Conservation (phyloP, 92 coral and sea anemone species). For the Epizoanthus stellaris region DNA sequence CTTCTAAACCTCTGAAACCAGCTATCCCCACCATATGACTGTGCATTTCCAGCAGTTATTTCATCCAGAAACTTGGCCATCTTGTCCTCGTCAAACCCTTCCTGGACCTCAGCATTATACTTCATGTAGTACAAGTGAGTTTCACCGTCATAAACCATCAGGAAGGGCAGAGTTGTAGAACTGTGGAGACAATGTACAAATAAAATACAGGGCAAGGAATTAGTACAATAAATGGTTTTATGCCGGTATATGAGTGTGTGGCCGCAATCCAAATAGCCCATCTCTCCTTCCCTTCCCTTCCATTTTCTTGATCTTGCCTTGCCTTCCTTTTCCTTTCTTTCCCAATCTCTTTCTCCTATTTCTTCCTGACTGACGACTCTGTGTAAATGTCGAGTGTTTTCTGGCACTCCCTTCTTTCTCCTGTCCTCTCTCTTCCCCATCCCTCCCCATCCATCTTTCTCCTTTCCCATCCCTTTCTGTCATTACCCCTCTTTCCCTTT, state of each 20-base stretch:
- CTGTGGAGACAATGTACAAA: conserved; percentile 45
- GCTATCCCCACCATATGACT: conserved; percentile 94
- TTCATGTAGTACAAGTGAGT: conserved; percentile 75
- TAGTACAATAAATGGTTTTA: background rate
- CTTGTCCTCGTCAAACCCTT: conserved; percentile 69
- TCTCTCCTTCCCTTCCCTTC: too few species aligned
- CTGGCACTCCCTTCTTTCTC: too few species aligned
- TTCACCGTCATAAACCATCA: conserved; percentile 82
- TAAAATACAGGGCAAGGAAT: background rate
- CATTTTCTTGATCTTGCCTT: too few species aligned
- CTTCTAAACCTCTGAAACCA: conserved; percentile 80
- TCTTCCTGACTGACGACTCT: too few species aligned
- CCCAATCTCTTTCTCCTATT: too few species aligned
- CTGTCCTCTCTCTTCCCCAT: too few species aligned
- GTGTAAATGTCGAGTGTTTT: too few species aligned
- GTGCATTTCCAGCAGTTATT: conserved; percentile 70
- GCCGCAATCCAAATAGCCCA: too few species aligned
- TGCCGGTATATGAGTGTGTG: background rate
- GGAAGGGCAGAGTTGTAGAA: conserved; percentile 74
- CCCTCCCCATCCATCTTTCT: too few species aligned
- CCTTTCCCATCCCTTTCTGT: too few species aligned
- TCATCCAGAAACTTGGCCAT: conserved; percentile 78
- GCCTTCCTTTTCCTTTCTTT: too few species aligned
- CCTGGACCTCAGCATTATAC: conserved; percentile 74
- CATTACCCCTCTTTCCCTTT: too few species aligned